Base-by-base conservation (phyloP, 2,888 invertebrate species). In the Vannuccia rotundouncinata region DNA sequence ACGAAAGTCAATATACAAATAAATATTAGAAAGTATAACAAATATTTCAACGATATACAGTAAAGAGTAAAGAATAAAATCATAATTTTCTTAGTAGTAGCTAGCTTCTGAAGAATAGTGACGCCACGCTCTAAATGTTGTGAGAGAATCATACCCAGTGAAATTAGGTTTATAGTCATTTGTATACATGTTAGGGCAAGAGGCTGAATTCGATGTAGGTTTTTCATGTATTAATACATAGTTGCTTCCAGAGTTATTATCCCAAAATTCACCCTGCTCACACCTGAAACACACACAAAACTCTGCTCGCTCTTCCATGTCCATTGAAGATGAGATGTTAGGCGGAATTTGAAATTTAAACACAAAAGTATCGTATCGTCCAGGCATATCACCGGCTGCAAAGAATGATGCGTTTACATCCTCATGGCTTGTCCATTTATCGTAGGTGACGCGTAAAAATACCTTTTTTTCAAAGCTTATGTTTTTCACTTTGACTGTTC, bases 331-430 rank as follows among this genome's bases (percentile, higher is more conserved):
- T 17, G 66, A 66, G 22, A 66, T 66, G 22, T 66, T 66, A 27
- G 66, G 25, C 66, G 66, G 66, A 66, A 66, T 66, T 22, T 66
- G 17, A 66, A 66, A 66, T 66, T 66, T 66, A 27, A 66, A 66
- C 66, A 22, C 66, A 66, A 66, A 66, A 5, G 66, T 66, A 22
- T 66, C 66, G 66, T n/a, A 66, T 2, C 66, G 66, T 66, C 2
- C 10, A 2, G 66, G 66, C 13, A 2, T 22, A 13, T 66, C 25
- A 22, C 66, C 66, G 22, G 66, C 22, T 5, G 66, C 13, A 22
- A 66, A 66, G 25, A 66, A 66, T 5, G 10, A 22, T 5, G 17
- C 66, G 2, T 5, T 17, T 5, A 66, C 25, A 27, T 66, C 66
- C 66, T 66, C 10, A n/a, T 5, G 25, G 25, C 66, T 66, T 22